Evolutionary conservation across 2,113 vertebrate species (phyloP).

Genomic region (Bubo scandiacus): DNA sequence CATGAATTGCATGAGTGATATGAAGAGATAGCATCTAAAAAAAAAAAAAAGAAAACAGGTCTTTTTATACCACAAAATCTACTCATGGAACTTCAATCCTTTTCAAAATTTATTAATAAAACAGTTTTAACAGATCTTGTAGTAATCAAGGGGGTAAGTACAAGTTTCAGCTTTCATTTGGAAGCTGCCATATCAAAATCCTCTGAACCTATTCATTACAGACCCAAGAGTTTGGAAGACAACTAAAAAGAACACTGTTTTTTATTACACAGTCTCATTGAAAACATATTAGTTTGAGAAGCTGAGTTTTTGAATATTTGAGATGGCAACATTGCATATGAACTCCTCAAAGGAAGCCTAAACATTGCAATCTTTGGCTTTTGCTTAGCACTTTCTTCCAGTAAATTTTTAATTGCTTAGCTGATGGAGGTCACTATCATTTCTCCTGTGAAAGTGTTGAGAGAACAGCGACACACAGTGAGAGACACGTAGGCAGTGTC

Average conservation of each 20-base stretch:
- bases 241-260: background rate
- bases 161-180: background rate
- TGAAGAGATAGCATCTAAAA: background rate
- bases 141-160: background rate
- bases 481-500: background rate
- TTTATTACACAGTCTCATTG: background rate
- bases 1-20: background rate
- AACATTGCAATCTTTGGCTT: background rate
- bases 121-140: background rate
- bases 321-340: background rate
- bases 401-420: background rate
- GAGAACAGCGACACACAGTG: background rate
- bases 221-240: background rate
- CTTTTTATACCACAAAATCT: background rate
- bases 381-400: background rate
- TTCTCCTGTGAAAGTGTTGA: background rate
- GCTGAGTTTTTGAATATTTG: background rate
- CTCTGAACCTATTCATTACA: background rate
- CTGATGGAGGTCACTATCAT: background rate
- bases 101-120: background rate
- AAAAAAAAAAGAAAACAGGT: background rate
- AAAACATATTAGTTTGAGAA: background rate
- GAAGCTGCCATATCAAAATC: background rate
- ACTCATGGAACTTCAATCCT: background rate
- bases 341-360: background rate